Base-by-base conservation (phyloP, 1,140 invertebrate genomes). In the Brachionus rotundiformis region DNA sequence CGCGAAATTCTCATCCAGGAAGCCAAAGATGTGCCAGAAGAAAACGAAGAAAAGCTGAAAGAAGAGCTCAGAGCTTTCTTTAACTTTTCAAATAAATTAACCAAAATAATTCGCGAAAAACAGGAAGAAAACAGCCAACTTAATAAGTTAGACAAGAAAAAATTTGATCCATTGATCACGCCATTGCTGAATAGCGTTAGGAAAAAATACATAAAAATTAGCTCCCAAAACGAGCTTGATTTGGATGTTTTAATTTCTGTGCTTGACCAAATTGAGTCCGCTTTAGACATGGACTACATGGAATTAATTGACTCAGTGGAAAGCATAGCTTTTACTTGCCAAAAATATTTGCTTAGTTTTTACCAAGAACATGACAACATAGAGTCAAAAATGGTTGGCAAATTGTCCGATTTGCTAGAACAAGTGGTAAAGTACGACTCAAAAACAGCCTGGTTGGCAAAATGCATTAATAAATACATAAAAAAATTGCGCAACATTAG, bases 311-410 rank as follows among this genome's bases (percentile, higher is more conserved):
- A 73, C 0, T 44, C 19, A 29, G 25, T 73, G 10, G 68, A 73
- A 44, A 23, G 3, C 3, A 73, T 73, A 23, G 29, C 23, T 27
- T 73, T 44, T 27, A 29, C 23, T 10, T 73, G 68, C 36, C 16
- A 73, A 2, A 73, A 73, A 47, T 73, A 73, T 73, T 73, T 73
- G 1, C 19, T 44, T 10, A 73, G 68, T 10, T 73, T 73, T 11
- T 73, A 44, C 4, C 36, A 41, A 13, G 29, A 73, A 44, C 13
- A 11, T 11, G 6, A 44, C 11, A 11, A 73, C 2, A 29, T 25
- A 11, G 36, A 73, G 4, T 44, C 19, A 2, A 31, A 73, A 44
- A 13, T 25, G 36, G 29, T 13, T 8, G 29, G 41, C 10, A 73
- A 73, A 44, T 4, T 73, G 25, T 31, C 41, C 25, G 25, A 73